Evolutionary conservation across 2,113 vertebrate genomes (phyloP).

Genomic region (Sphyrna mokarran): DNA sequence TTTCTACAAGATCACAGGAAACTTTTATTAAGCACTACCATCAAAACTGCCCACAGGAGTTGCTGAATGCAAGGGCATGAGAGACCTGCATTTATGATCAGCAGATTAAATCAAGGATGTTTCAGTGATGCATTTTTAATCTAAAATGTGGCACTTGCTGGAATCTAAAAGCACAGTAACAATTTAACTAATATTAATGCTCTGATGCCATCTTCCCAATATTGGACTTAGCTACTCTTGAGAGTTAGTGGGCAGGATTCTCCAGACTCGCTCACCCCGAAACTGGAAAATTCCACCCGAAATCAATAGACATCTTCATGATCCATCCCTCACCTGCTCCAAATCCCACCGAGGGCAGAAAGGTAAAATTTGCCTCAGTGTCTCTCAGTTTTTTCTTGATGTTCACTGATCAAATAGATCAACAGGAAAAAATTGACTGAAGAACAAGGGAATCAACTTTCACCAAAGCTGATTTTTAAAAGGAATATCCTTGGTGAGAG

Average conservation of each 20-base stretch:
- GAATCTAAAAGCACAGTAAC: not conserved
- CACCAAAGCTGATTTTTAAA: not conserved
- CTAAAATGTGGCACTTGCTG: not conserved
- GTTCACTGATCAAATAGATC: constrained; percentile 1
- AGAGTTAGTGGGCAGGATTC: not conserved
- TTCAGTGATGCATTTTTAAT: not conserved
- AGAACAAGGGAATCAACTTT: not conserved
- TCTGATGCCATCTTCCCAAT: not conserved
- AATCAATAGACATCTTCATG: too few relatives aligned
- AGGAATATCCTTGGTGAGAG: not conserved
- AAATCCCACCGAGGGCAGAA: too few relatives aligned
- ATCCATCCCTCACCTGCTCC: too few relatives aligned
- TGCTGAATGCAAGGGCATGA: not conserved
- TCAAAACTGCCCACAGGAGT: not conserved
- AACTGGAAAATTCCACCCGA: too few relatives aligned
- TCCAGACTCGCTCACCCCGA: too few relatives aligned
- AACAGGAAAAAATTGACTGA: not conserved
- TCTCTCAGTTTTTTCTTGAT: not conserved
- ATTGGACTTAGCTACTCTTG: not conserved
- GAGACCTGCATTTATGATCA: not conserved
- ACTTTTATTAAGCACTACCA: not conserved
- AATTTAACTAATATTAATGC: not conserved
- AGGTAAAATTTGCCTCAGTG: not conserved
- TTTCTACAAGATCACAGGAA: not conserved
- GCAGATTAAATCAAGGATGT: not conserved